phyloP scores from a whole-genome alignment of 92 coral and sea anemone species.

The Phenganax stokvisi region DNA sequence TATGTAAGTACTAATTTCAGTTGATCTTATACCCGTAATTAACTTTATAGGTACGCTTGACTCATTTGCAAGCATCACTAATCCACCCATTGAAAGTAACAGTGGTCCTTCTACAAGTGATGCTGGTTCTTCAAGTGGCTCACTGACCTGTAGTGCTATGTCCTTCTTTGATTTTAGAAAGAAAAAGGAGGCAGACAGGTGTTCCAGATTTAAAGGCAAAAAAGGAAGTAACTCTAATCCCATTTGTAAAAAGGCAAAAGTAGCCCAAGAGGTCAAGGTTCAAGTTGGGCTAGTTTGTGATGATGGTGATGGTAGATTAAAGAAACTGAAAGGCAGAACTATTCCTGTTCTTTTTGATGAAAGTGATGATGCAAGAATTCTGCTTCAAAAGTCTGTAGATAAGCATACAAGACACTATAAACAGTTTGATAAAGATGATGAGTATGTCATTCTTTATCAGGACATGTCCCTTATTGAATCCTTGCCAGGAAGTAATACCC shows the following conservation, averaged over 20 bases:
- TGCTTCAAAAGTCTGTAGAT: constrained; percentile 45
- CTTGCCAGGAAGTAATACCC: constrained; percentile 53
- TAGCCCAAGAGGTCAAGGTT: constrained; percentile 5
- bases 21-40: background rate
- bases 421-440: constrained; percentile 42
- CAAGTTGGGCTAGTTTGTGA: constrained; percentile 30
- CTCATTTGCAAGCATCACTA: background rate
- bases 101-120: background rate
- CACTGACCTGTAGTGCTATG: background rate
- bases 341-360: constrained; percentile 29
- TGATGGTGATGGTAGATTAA: constrained; percentile 23
- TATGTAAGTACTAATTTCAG: background rate
- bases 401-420: constrained; percentile 52
- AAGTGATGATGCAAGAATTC: constrained; percentile 42
- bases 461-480: constrained; percentile 47
- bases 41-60: constrained; percentile 1
- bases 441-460: constrained; percentile 44
- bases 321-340: constrained; percentile 31
- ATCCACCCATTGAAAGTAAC: background rate
- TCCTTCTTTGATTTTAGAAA: background rate
- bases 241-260: constrained; percentile 26
- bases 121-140: background rate
- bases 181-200: constrained; percentile 25
- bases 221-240: background rate
- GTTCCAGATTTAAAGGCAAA: constrained; percentile 6